These are phyloP conservation scores for Craseonycteris thonglongyai DNA, from an alignment of 2,113 vertebrate species.

Conservation along the genomic window DNA sequence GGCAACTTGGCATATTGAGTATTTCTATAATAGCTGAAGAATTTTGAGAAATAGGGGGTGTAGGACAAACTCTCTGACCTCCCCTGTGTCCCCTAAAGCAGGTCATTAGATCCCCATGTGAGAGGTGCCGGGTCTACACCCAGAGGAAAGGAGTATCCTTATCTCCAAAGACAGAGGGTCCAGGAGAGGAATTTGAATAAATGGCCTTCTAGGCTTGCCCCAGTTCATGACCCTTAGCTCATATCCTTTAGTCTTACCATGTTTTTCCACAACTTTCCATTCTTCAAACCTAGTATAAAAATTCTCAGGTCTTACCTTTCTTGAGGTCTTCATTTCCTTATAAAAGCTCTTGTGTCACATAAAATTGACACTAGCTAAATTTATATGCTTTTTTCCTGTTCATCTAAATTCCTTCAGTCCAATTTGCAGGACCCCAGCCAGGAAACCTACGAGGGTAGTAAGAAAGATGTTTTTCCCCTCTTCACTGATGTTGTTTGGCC, in stretches of 20 bases:
- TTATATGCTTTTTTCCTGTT: neutral
- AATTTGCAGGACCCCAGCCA: no score
- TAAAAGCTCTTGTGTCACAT: rapidly evolving
- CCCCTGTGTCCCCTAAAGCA: neutral
- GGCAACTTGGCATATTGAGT: neutral
- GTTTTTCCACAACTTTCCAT: neutral
- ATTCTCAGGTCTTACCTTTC: neutral
- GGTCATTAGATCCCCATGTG: neutral
- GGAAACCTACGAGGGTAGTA: neutral
- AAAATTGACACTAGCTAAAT: rapidly evolving
- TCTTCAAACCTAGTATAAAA: neutral
- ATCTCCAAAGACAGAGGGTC: neutral
- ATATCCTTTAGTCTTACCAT: rapidly evolving
- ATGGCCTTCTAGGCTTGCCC: rapidly evolving
- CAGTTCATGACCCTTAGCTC: neutral
- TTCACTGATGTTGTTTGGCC: neutral
- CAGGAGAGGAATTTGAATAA: rapidly evolving
- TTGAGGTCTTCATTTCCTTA: neutral
- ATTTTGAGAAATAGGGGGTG: neutral
- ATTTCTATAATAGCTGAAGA: neutral
- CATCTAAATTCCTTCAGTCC: neutral
- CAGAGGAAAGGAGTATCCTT: neutral
- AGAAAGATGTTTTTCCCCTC: neutral
- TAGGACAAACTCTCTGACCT: neutral
- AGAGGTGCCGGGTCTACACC: no score